phyloP scores from a whole-genome alignment of 2,113 vertebrate genomes.

The Oxygymnocypris stewartii region DNA sequence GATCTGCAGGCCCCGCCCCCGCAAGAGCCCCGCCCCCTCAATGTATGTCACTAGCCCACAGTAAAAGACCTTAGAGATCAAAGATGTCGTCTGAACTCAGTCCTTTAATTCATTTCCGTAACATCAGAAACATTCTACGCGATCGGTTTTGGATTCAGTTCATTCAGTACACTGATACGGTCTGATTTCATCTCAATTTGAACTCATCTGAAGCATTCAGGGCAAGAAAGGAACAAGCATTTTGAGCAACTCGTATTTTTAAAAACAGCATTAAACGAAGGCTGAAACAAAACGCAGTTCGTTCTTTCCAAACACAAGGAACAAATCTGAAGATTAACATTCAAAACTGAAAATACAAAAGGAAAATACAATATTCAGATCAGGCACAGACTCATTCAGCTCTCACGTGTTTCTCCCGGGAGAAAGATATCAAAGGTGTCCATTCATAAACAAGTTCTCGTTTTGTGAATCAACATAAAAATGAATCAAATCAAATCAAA shows the following conservation, averaged over 20 bases:
- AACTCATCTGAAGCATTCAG: constrained; percentile 14
- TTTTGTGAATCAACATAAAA: background rate
- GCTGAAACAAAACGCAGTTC: background rate
- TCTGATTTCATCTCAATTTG: background rate
- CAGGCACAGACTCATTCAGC: constrained; percentile 9
- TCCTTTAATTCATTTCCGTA: background rate
- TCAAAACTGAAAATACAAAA: constrained; percentile 2
- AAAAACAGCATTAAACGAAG: background rate
- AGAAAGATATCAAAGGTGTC: background rate
- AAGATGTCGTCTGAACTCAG: background rate
- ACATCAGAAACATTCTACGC: background rate
- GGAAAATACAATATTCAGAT: constrained; percentile 18
- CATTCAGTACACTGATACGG: background rate
- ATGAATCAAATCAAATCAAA: background rate
- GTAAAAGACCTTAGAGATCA: background rate
- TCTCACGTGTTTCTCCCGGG: background rate
- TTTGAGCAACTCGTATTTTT: background rate
- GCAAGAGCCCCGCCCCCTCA: background rate
- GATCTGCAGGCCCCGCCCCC: background rate
- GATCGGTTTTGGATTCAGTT: background rate
- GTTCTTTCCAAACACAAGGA: constrained; percentile 1
- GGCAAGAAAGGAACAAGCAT: background rate
- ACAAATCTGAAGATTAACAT: constrained; percentile 10
- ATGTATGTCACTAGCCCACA: background rate
- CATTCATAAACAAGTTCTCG: background rate